Base-by-base conservation (phyloP, 2,113 vertebrate species). In the Caloenas nicobarica region DNA sequence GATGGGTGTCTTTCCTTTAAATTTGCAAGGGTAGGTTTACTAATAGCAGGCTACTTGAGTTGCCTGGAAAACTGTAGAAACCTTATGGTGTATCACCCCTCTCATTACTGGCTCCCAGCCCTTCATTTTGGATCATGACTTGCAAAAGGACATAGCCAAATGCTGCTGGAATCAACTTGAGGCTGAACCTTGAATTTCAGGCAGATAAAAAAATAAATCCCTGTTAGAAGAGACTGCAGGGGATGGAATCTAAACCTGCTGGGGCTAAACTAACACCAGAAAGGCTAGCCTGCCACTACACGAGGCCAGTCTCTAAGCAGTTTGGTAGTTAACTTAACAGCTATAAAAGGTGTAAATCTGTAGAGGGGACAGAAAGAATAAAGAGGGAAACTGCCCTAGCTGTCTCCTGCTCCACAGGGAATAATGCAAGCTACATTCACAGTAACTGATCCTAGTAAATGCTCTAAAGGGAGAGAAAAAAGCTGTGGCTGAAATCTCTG, bases 191-290 rank as follows among this genome's bases (percentile, higher is more conserved):
- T 86, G 88, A 89, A 93, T 95, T 91, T 86, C 82, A 93, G 91
- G 28, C 44, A 71, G 85, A 90, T 70, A 36, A 90, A 86, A 93
- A 84, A 83, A 92, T 18, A 66, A 94, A 78, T 83, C 56, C n/a
- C 71, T 86, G 36, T 91, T 93, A 91, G 74, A 86, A 88, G 51
- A 90, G 71, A 70, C 90, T 74, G 88, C 88, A 92, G 94, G 95
- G 58, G 92, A 94, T 88, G 46, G 85, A 90, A 91, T 93, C 93
- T 94, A 96, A 96, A 88, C 82, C 91, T 91, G 94, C 96, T 96
- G 95, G 66, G 85, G 76, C 89, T 96, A 95, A 93, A 93, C 93
- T 96, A 91, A 82, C 87, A 44, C 62, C 70, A 68, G 73, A 86
- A 92, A 93, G 91, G 89, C 95, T 56, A 53, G 71, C 82, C 66